Percentiles rank a stretch among this genome's conserved stretches.
These are phyloP conservation scores for Myrmecophaga tridactyla DNA, from an alignment of 2,113 vertebrate species.

Conservation along the genomic window DNA sequence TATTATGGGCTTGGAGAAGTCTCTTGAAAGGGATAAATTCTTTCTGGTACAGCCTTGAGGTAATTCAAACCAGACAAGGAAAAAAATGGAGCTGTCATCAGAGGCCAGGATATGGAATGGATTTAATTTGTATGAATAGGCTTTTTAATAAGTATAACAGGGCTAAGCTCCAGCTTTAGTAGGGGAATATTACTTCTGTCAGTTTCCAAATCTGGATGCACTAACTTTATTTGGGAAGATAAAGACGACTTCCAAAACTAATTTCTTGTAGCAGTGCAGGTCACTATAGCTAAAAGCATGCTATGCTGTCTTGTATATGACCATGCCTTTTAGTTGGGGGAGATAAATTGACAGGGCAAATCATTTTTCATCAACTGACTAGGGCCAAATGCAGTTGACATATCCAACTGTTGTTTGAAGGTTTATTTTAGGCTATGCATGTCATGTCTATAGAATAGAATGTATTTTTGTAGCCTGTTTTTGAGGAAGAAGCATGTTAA, in stretches of 20 bases:
- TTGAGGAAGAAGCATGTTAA: not conserved
- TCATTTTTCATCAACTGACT: constrained; percentile 53
- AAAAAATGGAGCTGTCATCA: constrained; percentile 85
- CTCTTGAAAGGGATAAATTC: constrained; percentile 86
- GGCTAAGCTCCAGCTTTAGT: constrained; percentile 80
- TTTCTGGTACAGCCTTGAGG: constrained; percentile 83
- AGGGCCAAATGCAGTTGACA: constrained; percentile 43
- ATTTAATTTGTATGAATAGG: constrained; percentile 88
- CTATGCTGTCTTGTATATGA: constrained; percentile 61
- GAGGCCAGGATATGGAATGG: constrained; percentile 81
- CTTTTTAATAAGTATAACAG: constrained; percentile 86
- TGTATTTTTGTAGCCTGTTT: constrained; percentile 4
- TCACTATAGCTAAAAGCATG: constrained; percentile 45
- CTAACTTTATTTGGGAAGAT: constrained; percentile 79
- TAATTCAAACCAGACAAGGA: constrained; percentile 85
- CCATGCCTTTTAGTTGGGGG: constrained; percentile 66
- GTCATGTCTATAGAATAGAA: constrained; percentile 64
- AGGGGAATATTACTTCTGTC: constrained; percentile 79
- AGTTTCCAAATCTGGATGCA: constrained; percentile 80
- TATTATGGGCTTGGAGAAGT: constrained; percentile 85
- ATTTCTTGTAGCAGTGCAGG: constrained; percentile 64
- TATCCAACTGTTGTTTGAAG: constrained; percentile 58
- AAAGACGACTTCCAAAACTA: constrained; percentile 70
- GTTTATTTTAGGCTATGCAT: constrained; percentile 48
- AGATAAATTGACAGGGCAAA: constrained; percentile 68